A percentile compares a stretch with the other conserved stretches of the same genome.
These are phyloP conservation scores for Euphonia xanthogaster DNA, from an alignment of 2,797 vertebrate species.

Conservation along the genomic window DNA sequence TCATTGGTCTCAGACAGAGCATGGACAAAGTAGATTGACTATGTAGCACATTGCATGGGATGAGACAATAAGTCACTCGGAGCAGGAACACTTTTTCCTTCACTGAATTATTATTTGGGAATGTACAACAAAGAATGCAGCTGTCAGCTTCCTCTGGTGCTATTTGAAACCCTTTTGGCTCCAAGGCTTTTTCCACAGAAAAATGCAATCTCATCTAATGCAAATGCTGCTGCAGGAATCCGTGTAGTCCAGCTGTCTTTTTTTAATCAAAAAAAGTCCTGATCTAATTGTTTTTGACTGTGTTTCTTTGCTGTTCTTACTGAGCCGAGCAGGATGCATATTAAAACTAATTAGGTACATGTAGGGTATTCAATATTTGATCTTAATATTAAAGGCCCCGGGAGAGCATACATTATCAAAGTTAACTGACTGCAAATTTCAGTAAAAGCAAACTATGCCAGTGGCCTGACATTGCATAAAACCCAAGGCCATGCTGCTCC, in stretches of 20 bases:
- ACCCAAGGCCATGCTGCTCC: rapidly evolving
- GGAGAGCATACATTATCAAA: conserved; percentile 25
- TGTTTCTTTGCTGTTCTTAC: conserved; percentile 21
- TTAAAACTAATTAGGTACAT: conserved; percentile 37
- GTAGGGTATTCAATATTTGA: conserved; percentile 32
- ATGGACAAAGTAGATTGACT: background rate
- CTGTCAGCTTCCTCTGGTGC: conserved; percentile 15
- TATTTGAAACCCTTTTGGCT: conserved; percentile 42
- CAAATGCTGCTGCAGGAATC: conserved; percentile 40
- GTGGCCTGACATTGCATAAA: background rate
- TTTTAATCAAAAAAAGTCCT: background rate
- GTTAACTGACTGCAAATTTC: background rate
- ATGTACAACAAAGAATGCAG: background rate
- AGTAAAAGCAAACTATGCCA: background rate
- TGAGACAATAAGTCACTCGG: background rate
- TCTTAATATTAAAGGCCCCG: conserved; percentile 24
- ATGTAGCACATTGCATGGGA: background rate
- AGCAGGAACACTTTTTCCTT: background rate
- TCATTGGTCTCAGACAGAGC: background rate
- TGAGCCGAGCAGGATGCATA: background rate
- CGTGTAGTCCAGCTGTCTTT: conserved; percentile 7
- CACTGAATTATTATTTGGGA: background rate
- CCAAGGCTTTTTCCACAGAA: conserved; percentile 25
- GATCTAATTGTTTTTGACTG: conserved; percentile 34
- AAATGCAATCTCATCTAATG: conserved; percentile 56